A percentile compares a stretch with the other conserved stretches of the same genome.
Conservation (phyloP, 2,113 vertebrate species). For the Sinocyclocheilus anshuiensis region DNA sequence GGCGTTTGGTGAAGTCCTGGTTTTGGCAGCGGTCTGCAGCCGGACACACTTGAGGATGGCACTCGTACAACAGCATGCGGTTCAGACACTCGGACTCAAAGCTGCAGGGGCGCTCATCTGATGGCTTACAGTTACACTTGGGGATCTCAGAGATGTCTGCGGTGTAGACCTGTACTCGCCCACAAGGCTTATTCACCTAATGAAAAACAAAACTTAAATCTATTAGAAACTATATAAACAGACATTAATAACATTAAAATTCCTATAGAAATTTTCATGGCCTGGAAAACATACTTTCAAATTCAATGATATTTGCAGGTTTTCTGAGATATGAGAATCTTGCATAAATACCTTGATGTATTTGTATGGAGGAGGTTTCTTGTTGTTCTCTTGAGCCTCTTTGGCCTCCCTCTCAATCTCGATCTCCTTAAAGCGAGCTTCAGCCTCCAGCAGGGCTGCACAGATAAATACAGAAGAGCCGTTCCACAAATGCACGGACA, state of each 20-base stretch:
- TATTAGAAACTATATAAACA: neutral
- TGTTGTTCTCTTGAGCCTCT: constrained; percentile 91
- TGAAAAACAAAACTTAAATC: neutral
- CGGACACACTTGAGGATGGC: constrained; percentile 94
- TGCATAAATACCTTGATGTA: constrained; percentile 84
- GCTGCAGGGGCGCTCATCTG: constrained; percentile 90
- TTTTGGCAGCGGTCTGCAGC: constrained; percentile 89
- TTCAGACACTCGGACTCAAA: constrained; percentile 95
- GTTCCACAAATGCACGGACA: neutral
- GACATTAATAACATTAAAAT: neutral
- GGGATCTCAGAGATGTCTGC: constrained; percentile 96
- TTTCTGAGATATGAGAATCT: neutral
- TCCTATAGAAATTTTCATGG: neutral
- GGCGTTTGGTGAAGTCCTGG: constrained; percentile 94
- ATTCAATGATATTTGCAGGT: neutral
- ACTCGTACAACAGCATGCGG: constrained; percentile 97
- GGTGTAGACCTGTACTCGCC: constrained; percentile 91
- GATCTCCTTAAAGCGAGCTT: constrained; percentile 88
- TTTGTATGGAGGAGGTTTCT: constrained; percentile 94
- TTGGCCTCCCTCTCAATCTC: constrained; percentile 91
- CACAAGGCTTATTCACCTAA: constrained; percentile 93
- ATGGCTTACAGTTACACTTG: constrained; percentile 96
- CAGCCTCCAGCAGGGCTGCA: constrained; percentile 91
- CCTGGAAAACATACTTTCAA: neutral
- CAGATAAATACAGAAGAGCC: neutral